Evolutionary conservation across 2,888 invertebrate species (phyloP).

Genomic region (Cryptocephalus primarius): DNA sequence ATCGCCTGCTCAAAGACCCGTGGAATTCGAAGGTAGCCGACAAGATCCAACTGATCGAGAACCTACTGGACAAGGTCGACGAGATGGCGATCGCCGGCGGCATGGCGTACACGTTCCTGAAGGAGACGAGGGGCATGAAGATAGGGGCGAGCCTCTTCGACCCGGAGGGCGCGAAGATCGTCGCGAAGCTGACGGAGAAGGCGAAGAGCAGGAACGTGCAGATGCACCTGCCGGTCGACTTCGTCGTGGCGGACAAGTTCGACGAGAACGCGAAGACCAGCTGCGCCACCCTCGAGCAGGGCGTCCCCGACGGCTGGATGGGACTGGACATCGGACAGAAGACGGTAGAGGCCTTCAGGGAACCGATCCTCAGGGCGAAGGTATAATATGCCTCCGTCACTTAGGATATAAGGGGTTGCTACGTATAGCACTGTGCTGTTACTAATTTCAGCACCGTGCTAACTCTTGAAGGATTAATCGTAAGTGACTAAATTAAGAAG

Average conservation of each 20-base stretch:
- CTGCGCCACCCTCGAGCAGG: constrained; percentile 62
- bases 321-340: constrained; percentile 92
- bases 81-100: constrained; percentile 99
- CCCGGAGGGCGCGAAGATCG: constrained; percentile 92
- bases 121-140: constrained; percentile 83
- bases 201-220: constrained; percentile 85
- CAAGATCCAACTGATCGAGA: constrained; percentile 95
- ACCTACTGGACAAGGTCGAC: constrained; percentile 92
- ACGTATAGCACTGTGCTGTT: constrained; percentile 99
- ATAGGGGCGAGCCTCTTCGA: constrained; percentile 94
- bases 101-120: constrained; percentile 98
- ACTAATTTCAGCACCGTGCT: too few relatives aligned
- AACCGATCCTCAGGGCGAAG: constrained; percentile 79
- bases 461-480: too few relatives aligned
- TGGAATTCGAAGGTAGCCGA: constrained; percentile 80
- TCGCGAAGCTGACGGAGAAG: constrained; percentile 77
- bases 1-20: too few relatives aligned
- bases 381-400: too few relatives aligned
- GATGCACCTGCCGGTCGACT: constrained; percentile 91
- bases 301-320: constrained; percentile 90
- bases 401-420: too few relatives aligned
- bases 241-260: constrained; percentile 91
- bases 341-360: constrained; percentile 66
- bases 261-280: constrained; percentile 82
- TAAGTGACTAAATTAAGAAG: too few relatives aligned